Base-by-base conservation (phyloP, 2,888 invertebrate genomes). In the Schizaphis graminum region DNA sequence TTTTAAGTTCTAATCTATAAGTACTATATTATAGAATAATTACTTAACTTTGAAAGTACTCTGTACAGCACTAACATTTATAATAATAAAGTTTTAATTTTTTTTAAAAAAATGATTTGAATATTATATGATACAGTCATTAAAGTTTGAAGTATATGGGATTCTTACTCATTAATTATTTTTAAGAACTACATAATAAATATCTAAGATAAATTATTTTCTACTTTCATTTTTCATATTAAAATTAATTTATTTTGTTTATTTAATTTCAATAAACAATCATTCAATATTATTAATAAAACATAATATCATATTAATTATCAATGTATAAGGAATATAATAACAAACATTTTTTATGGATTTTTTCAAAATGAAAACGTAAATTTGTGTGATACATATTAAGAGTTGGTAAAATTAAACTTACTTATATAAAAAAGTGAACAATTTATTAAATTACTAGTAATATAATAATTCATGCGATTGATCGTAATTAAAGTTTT, bases 171-270 rank as follows among this genome's bases (percentile, higher is more conserved):
- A 47, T 86, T 47, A 86, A 86, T 47, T 47, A 86, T 44, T 44
- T 86, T 86, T 44, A 1, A 28, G 28, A 86, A 10, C 44, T 44
- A 28, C 7, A 86, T 44, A 44, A 61, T 88, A 35, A 53, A 24
- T 11, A 53, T 88, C 11, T 21, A 88, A 53, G 11, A 88, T 24
- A 35, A 88, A 87, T 87, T 53, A 53, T 88, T 53, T 53, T 56
- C 24, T 26, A 26, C 24, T 88, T 56, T 41, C 26, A 35, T 53
- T 87, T 88, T 88, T 88, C 53, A 35, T 24, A 35, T 56, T 53
- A 53, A 53, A 88, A 88, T 88, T 88, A 3, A 53, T 88, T 88
- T 8, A 41, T 88, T 88, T 88, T 88, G 49, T 88, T 53, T n/a
- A 35, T n/a, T 88, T 10, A 26, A 88, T 35, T 35, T 21, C 24